A percentile compares a stretch with the other conserved stretches of the same genome.
Evolutionary conservation across 2,888 invertebrate genomes (phyloP).

Genomic region (Ophion ventricosus): DNA sequence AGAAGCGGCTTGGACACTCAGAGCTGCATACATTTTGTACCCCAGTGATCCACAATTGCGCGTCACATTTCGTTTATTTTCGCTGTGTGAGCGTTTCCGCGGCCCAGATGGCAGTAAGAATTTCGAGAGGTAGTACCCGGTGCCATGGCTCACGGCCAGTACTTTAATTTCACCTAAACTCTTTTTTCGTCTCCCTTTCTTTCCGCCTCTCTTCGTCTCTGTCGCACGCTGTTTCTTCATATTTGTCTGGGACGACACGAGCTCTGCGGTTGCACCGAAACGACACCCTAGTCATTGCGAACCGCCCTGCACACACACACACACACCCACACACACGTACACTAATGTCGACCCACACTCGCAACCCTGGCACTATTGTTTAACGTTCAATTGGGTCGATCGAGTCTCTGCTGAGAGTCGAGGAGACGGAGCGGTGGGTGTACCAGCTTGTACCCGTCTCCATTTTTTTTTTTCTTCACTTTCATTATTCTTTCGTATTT

Average conservation of each 20-base stretch:
- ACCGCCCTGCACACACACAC: neutral
- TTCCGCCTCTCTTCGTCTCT: slow-evolving; percentile 43
- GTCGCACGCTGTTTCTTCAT: slow-evolving; percentile 21
- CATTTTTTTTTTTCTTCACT: slow-evolving; percentile 37
- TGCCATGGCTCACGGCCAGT: slow-evolving; percentile 80
- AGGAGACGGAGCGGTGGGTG: slow-evolving; percentile 65
- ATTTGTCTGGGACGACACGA: slow-evolving; percentile 45
- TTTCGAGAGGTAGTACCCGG: slow-evolving; percentile 72
- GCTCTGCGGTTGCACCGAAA: slow-evolving; percentile 44
- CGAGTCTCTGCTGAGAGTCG: slow-evolving; percentile 68
- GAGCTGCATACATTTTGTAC: neutral
- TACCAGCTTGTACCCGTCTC: slow-evolving; percentile 64
- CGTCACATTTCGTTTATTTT: slow-evolving; percentile 55
- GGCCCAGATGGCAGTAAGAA: slow-evolving; percentile 53
- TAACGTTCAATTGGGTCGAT: slow-evolving; percentile 74
- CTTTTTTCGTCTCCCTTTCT: slow-evolving; percentile 49
- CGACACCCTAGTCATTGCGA: slow-evolving; percentile 55
- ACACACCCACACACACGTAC: no score
- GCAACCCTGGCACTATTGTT: slow-evolving; percentile 71
- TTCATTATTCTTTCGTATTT: slow-evolving; percentile 36
- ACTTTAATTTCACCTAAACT: slow-evolving; percentile 49
- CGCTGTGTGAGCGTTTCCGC: slow-evolving; percentile 19
- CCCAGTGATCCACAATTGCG: neutral
- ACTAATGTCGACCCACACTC: slow-evolving; percentile 27
- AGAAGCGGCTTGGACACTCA: neutral